Evolutionary conservation across 2,797 vertebrate genomes (phyloP), one percentile per base, ranked within the genome.

Genomic region (Denticeps clupeoides): DNA sequence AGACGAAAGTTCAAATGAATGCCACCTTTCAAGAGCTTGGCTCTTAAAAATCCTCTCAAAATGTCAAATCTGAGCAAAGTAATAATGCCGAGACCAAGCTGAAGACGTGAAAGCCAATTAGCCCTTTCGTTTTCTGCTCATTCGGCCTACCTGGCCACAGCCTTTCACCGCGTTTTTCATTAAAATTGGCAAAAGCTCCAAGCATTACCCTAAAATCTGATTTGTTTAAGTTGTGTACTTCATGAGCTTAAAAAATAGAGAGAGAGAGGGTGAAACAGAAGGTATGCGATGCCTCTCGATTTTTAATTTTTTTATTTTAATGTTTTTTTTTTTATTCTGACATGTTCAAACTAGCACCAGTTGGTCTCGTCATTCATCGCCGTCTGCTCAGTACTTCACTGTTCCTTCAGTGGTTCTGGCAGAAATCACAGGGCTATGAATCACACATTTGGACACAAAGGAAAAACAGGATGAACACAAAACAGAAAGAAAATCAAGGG

Each of bases 11-110:
- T 9, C 16, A 7, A 38, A 11, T 16, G 38, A 35, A 35, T 35
- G 8, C 7, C 18, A 7, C 13, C 32, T 38, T 38, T 38, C 18
- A 21, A 38, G 18, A 10, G 16, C 35, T 35, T 21, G 16, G 33
- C 21, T 10, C 35, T 19, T 38, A 9, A 19, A 21, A 11, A 2
- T 19, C 16, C 11, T 38, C 21, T 19, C 19, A n/a, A n/a, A n/a
- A n/a, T 38, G 8, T 9, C 35, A 19, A 35, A 38, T 16, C 9
- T 38, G 35, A 37, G 19, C 16, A 38, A 5, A 18, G 3, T n/a
- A 35, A 19, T 86, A 82, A 10, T 84, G n/a, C 85, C 56, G 85
- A 83, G 31, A 82, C 85, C 49, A 61, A 51, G 26, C 41, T 49
- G 26, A 12, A 16, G 43, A 41, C 33, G 24, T 18, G 10, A 11